Evolutionary conservation across 2,113 vertebrate genomes (phyloP), one percentile per base, ranked within the genome.

Genomic region (Perca schrenkii): DNA sequence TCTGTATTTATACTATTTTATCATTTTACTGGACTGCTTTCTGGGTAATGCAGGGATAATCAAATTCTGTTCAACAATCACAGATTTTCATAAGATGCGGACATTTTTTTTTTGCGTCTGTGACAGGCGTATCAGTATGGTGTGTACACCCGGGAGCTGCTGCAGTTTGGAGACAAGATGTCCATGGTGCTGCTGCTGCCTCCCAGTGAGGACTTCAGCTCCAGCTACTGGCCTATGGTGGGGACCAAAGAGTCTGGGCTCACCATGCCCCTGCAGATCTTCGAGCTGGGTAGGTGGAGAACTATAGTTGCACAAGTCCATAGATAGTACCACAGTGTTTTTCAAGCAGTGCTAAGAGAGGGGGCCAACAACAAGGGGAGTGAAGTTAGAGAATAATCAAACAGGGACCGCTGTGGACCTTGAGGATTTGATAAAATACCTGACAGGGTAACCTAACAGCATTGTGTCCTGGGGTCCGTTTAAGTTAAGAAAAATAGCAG

Each of bases 231-330:
- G 91, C 92, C 93, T 34, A 73, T 93, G 74, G 86, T 92, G 62
- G 93, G 93, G 21, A 92, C 86, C 53, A 91, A 94, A 36, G 93
- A 93, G 72, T 74, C 73, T 0, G 89, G 92, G 17, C 86, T 96
- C 83, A 95, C 94, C 12, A 85, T 96, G 90, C 95, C 95, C 0
- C 90, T 96, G 85, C 95, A 96, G 90, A 93, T 94, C 85, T 96
- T 96, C 89, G 95, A 96, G 86, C 88, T 96, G 62, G 94, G 95
- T 96, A 56, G 70, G 88, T 78, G 43, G 5, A 64, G 34, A 64
- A 19, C 6, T 46, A 8, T 6, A 15, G 8, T 13, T 12, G 2
- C 14, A 66, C 21, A 25, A 13, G 52, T 25, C 28, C 40, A 46
- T 5, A n/a, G 5, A 57, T 8, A 60, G 28, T 5, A 43, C 54